A percentile compares a stretch with the other conserved stretches of the same genome.
Conservation (phyloP, 1,140 invertebrate species). For the Diprion similis region DNA sequence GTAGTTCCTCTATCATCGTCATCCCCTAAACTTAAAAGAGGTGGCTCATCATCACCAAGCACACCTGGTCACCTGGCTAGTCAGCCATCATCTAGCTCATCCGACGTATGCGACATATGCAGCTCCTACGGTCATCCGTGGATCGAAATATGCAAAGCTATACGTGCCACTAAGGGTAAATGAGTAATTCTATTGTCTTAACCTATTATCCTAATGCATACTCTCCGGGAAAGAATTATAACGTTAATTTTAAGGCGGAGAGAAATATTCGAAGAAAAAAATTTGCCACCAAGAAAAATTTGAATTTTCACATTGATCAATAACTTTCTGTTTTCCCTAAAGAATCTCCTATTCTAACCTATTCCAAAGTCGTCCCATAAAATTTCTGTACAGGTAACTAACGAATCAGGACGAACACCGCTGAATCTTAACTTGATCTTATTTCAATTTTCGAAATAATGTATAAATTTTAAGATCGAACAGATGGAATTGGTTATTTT, state of each 20-base stretch:
- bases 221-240: constrained; percentile 12
- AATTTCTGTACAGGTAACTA: no score
- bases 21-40: constrained; percentile 39
- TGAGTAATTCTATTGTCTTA: constrained; percentile 29
- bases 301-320: no score
- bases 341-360: no score
- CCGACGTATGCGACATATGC: constrained; percentile 59
- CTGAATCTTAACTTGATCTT: no score
- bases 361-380: no score
- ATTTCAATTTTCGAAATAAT: no score
- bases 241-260: constrained; percentile 6
- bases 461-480: no score
- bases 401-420: no score
- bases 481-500: no score
- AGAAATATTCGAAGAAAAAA: constrained; percentile 12
- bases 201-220: constrained; percentile 19
- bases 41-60: constrained; percentile 42
- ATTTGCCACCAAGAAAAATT: background rate
- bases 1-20: constrained; percentile 44
- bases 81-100: constrained; percentile 51
- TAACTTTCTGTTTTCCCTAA: no score
- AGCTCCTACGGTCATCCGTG: constrained; percentile 63
- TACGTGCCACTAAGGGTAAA: constrained; percentile 53
- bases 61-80: constrained; percentile 40
- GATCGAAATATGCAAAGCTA: constrained; percentile 62